Evolutionary conservation across 2,113 vertebrate species (phyloP), one percentile per base, ranked within the genome.

Genomic region (Cyanoramphus novaezelandiae): DNA sequence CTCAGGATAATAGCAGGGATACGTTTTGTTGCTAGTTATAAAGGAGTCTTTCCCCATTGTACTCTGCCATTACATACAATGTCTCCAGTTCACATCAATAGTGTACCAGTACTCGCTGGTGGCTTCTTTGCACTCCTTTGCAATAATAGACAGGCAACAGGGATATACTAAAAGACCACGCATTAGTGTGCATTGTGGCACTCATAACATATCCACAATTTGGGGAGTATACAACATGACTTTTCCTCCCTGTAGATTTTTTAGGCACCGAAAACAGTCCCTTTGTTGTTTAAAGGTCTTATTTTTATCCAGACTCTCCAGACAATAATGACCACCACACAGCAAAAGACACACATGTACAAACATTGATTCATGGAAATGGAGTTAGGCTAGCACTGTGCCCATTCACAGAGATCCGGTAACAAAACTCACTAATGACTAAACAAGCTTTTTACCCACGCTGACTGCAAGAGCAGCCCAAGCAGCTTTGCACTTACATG

Each of bases 401-500:
- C 67, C 68, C 9, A 24, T 43, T 76, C 96, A 96, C 96, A 95
- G 86, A 87, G 80, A 92, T 18, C 90, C 37, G 55, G 59, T 23
- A 87, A 92, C 93, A 85, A 78, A 96, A 92, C 35, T 80, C 82
- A 76, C 62, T 89, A 33, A 91, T 5, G 10, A 92, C 92, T 60
- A 9, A 55, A 88, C 65, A 84, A 84, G 72, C 17, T 55, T 86
- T 82, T 43, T 59, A 65, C 81, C 74, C 78, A 93, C 47, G 2
- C n/a, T 0, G 37, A 84, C 92, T 89, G 86, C 90, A 55, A 47
- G 55, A 68, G 86, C 55, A 92, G 82, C 90, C 82, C 95, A 96
- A 96, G 86, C 85, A 95, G 80, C 72, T 94, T 85, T 29, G 92
- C 90, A 91, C 91, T 95, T 96, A 95, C 88, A 68, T 8, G 92